Percentiles rank a stretch among this genome's conserved stretches.
These are phyloP conservation scores for Chloroclystis v-ata DNA, from an alignment of 2,888 invertebrate species.

Conservation along the genomic window DNA sequence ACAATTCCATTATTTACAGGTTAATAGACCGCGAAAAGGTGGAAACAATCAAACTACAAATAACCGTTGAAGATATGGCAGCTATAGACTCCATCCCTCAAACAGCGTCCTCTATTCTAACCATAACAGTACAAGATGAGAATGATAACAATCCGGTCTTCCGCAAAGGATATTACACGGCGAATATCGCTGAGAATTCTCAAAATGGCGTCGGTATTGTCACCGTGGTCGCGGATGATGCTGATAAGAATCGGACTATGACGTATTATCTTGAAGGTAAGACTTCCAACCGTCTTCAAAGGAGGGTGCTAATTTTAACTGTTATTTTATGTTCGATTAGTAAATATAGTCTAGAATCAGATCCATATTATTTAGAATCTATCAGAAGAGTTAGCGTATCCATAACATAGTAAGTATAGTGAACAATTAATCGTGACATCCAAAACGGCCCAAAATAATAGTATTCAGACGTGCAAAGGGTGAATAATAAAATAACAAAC, in stretches of 20 bases:
- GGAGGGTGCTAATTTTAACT: no score
- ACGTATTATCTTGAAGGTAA: conserved; percentile 85
- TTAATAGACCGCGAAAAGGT: conserved; percentile 90
- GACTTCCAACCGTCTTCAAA: conserved; percentile 1
- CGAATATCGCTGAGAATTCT: conserved; percentile 91
- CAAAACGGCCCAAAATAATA: no score
- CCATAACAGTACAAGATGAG: conserved; percentile 87
- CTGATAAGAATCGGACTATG: conserved; percentile 91
- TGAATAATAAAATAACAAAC: no score
- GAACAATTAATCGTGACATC: no score
- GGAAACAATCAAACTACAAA: conserved; percentile 85
- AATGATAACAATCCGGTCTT: conserved; percentile 95
- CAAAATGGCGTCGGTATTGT: conserved; percentile 89
- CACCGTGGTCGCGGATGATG: conserved; percentile 89
- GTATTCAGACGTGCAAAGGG: no score
- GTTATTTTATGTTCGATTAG: no score
- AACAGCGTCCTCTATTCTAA: conserved; percentile 84
- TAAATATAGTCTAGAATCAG: no score
- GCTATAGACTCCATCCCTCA: conserved; percentile 84
- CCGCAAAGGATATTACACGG: conserved; percentile 85
- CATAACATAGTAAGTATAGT: no score
- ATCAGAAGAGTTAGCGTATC: no score
- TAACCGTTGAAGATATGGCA: conserved; percentile 90
- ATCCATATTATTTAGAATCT: no score
- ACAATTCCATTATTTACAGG: conserved; percentile 62